A percentile compares a stretch with the other conserved stretches of the same genome.
Conservation (phyloP, 92 coral and sea anemone species). For the Umimayanthus kanabou region DNA sequence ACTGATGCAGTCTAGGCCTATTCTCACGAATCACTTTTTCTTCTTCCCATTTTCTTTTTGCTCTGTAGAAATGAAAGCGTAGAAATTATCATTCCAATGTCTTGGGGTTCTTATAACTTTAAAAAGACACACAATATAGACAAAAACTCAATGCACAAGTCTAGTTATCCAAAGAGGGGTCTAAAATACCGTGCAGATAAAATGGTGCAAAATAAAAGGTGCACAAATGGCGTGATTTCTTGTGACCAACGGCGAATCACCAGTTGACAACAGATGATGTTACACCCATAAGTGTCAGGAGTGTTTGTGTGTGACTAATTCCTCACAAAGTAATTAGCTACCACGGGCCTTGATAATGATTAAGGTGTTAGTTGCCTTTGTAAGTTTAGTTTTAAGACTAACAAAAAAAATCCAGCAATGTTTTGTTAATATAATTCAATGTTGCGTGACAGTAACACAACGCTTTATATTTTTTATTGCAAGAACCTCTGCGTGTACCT, state of each 20-base stretch:
- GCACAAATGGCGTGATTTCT: neutral
- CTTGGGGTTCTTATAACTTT: neutral
- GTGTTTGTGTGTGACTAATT: neutral
- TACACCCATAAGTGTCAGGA: too few relatives aligned
- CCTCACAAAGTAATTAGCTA: neutral
- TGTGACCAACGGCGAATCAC: neutral
- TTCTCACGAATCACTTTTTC: constrained; percentile 38
- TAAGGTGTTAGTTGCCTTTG: neutral
- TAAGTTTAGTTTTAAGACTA: neutral
- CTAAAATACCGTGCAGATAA: neutral
- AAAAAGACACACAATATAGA: neutral
- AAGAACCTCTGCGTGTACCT: neutral
- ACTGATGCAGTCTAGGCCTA: neutral
- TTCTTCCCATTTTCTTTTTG: constrained; percentile 34
- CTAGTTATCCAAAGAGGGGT: neutral
- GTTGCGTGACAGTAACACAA: neutral
- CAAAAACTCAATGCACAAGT: neutral
- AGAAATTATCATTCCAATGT: constrained; percentile 3
- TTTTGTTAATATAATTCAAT: too few relatives aligned
- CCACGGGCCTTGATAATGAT: neutral
- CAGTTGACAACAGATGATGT: too few relatives aligned
- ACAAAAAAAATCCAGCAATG: neutral
- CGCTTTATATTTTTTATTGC: neutral
- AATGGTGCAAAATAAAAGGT: neutral
- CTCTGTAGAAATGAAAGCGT: constrained; percentile 30